These are phyloP conservation scores for Notospermus geniculatus DNA, from an alignment of 1,140 invertebrate species.

Conservation along the genomic window DNA sequence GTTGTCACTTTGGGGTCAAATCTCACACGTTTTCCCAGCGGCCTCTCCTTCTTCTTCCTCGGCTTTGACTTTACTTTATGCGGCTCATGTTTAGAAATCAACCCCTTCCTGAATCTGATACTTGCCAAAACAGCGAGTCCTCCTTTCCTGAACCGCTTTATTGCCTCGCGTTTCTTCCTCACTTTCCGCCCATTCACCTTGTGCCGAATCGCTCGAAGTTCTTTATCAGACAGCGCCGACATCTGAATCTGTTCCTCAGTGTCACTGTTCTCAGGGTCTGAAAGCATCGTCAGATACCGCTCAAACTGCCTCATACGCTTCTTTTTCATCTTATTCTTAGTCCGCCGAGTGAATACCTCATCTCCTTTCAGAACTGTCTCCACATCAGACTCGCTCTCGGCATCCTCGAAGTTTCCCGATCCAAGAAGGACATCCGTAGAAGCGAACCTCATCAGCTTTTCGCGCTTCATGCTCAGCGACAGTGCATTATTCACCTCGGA, in stretches of 20 bases:
- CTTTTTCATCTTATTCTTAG: constrained; percentile 1
- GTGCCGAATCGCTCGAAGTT: neutral
- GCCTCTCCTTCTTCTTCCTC: no score
- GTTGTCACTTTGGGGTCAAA: neutral
- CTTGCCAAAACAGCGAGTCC: neutral
- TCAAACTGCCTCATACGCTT: constrained; percentile 7
- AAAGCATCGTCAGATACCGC: constrained; percentile 4
- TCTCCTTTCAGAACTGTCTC: neutral
- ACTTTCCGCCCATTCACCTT: neutral
- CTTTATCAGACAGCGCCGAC: neutral
- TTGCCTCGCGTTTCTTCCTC: neutral
- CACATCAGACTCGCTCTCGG: neutral
- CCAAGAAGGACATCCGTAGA: constrained; percentile 5
- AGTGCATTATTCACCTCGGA: neutral
- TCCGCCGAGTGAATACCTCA: neutral
- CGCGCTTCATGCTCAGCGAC: neutral
- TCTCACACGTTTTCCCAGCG: neutral
- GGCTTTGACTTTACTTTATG: no score
- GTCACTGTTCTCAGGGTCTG: neutral
- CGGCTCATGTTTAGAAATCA: no score
- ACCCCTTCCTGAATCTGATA: no score
- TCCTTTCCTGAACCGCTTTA: neutral
- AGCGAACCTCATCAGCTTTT: neutral
- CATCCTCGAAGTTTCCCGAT: neutral
- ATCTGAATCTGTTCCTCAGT: neutral